Evolutionary conservation across 2,888 invertebrate genomes (phyloP), one percentile per base, ranked within the genome.

Genomic region (Leptopterna dolabrata): DNA sequence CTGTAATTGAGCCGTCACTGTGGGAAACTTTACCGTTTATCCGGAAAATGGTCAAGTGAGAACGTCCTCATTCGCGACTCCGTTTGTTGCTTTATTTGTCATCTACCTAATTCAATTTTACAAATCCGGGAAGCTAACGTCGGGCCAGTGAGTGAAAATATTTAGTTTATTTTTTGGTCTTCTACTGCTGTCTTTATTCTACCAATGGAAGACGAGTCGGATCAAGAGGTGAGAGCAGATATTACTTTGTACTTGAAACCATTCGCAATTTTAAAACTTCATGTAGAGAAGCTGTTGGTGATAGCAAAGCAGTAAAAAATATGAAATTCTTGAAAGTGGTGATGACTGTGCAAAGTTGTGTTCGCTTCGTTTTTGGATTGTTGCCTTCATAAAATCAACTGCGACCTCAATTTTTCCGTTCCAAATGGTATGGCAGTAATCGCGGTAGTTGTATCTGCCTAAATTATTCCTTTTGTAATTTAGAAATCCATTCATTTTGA

Each of bases 31-130:
- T 16, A 16, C 13, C 16, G 30, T 73, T 30, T 36, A 7, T 36
- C 41, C 36, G 71, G 14, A 36, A 73, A 36, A 73, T 30, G 41
- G 78, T 45, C 24, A 45, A 78, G 78, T 78, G 78, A 78, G 47
- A 78, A 78, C 45, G 27, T 29, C 29, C 19, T 2, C 51, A 29
- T 30, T 9, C 45, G n/a, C n/a, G n/a, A n/a, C 81, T 30, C 51
- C 27, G 29, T 7, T 24, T 3, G 13, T 55, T 51, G 27, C n/a
- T n/a, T 36, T 36, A n/a, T 36, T 36, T 36, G 36, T 41, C 29
- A 9, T 70, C 70, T n/a, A n/a, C n/a, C n/a, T 83, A 83, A 83
- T 83, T 70, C 43, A 83, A 83, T 83, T 83, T 83, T 27, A 70
- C 63, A 51, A 51, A 51, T 51, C 51, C 16, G n/a, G 16, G 13